Evolutionary conservation across 2,113 vertebrate genomes (phyloP).

Genomic region (Furnarius figulus): DNA sequence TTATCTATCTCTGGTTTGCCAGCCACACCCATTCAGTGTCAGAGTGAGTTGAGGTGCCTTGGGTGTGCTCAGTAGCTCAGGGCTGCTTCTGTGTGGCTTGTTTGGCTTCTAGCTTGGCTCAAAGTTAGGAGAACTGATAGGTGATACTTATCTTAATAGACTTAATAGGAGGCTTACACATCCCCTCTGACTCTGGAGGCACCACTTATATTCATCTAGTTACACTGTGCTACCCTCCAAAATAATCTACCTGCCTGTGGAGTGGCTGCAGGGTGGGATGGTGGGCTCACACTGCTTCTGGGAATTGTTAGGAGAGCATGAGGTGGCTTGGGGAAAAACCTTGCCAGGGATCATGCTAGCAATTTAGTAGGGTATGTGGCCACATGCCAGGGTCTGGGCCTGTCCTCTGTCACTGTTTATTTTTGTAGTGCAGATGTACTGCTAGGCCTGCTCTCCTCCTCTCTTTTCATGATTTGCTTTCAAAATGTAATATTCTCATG

Average conservation of each 20-base stretch:
- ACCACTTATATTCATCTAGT: background rate
- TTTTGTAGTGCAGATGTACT: background rate
- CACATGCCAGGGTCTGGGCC: background rate
- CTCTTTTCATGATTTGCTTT: background rate
- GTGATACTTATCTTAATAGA: background rate
- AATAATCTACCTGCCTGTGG: rapidly evolving
- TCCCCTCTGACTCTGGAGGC: background rate
- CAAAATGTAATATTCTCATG: background rate
- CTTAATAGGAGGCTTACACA: background rate
- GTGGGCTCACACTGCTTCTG: background rate
- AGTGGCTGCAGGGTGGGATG: background rate
- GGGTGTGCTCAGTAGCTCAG: background rate
- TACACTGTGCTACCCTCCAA: background rate
- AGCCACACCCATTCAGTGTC: background rate
- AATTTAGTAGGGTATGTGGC: background rate
- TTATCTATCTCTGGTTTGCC: background rate
- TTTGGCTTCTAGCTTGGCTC: background rate
- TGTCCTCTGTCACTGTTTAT: background rate
- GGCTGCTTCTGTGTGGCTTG: background rate
- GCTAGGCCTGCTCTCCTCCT: background rate
- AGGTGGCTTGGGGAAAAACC: background rate
- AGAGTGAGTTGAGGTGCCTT: background rate
- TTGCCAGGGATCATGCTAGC: background rate
- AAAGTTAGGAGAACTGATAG: background rate
- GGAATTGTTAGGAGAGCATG: background rate